These are phyloP conservation scores for Coracopsis vasa DNA, from an alignment of 2,113 vertebrate species.

Conservation along the genomic window DNA sequence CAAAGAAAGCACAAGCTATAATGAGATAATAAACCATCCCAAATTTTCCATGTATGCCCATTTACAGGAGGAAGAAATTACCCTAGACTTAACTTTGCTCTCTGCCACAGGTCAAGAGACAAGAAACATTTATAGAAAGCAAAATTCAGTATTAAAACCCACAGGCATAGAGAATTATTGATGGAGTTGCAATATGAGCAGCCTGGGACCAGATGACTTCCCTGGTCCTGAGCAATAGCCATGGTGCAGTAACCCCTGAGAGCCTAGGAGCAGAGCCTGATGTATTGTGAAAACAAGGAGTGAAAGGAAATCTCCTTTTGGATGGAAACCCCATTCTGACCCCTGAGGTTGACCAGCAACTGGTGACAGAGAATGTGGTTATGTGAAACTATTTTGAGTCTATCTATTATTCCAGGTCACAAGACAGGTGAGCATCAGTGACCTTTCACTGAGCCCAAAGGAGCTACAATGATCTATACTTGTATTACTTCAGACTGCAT, in stretches of 20 bases:
- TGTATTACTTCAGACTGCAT: background rate
- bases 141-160: background rate
- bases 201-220: background rate
- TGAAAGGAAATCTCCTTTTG: background rate
- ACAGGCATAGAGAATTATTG: background rate
- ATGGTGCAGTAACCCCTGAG: accelerated
- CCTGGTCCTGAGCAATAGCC: background rate
- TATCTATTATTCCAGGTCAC: background rate
- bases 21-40: background rate
- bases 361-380: background rate
- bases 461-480: background rate
- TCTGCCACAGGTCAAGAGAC: background rate
- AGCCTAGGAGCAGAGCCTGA: background rate
- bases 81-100: background rate
- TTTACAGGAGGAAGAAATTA: background rate
- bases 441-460: background rate
- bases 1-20: background rate
- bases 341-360: background rate
- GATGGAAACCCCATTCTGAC: background rate
- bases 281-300: accelerated
- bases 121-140: background rate
- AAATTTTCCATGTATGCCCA: background rate
- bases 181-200: background rate
- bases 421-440: background rate
- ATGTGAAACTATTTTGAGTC: background rate